These are phyloP conservation scores for Corythucha ciliata DNA, from an alignment of 2,888 invertebrate genomes.

Conservation along the genomic window DNA sequence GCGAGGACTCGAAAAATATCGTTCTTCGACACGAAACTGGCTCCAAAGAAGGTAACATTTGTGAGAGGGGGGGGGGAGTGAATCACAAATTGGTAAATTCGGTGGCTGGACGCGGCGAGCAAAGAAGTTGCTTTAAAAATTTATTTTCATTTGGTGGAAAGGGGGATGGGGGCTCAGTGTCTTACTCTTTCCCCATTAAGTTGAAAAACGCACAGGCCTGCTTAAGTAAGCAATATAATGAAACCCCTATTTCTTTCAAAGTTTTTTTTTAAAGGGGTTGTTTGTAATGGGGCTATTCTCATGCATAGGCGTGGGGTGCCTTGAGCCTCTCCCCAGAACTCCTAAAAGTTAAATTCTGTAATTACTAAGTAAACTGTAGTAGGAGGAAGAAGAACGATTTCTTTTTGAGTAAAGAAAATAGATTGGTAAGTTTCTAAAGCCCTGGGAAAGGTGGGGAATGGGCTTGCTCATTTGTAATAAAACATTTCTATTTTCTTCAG, in stretches of 20 bases:
- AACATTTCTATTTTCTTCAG: slow-evolving; percentile 10
- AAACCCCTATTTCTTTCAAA: slow-evolving; percentile 1
- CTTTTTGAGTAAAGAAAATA: background rate
- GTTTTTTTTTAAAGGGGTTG: background rate
- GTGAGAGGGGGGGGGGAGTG: too few species aligned
- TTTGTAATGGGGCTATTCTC: slow-evolving; percentile 23
- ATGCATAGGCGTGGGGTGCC: slow-evolving; percentile 21
- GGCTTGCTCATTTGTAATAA: slow-evolving; percentile 22
- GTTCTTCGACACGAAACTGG: slow-evolving; percentile 57
- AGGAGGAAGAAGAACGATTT: background rate
- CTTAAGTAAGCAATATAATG: slow-evolving; percentile 24
- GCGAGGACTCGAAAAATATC: slow-evolving; percentile 68
- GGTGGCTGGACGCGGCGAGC: slow-evolving; percentile 3
- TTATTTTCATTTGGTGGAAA: slow-evolving; percentile 1
- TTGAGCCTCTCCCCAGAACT: slow-evolving; percentile 15
- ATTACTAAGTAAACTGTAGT: slow-evolving; percentile 16
- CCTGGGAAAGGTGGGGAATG: background rate
- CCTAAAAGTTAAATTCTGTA: slow-evolving; percentile 17
- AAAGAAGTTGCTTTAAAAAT: background rate
- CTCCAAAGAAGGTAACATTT: slow-evolving; percentile 55
- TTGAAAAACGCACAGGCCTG: background rate
- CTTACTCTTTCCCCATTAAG: background rate
- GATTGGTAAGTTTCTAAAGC: slow-evolving; percentile 12
- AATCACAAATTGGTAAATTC: too few species aligned
- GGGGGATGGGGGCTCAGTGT: background rate